Evolutionary conservation across 1,140 invertebrate species (phyloP).

Genomic region (Ctenoplectra terminalis): DNA sequence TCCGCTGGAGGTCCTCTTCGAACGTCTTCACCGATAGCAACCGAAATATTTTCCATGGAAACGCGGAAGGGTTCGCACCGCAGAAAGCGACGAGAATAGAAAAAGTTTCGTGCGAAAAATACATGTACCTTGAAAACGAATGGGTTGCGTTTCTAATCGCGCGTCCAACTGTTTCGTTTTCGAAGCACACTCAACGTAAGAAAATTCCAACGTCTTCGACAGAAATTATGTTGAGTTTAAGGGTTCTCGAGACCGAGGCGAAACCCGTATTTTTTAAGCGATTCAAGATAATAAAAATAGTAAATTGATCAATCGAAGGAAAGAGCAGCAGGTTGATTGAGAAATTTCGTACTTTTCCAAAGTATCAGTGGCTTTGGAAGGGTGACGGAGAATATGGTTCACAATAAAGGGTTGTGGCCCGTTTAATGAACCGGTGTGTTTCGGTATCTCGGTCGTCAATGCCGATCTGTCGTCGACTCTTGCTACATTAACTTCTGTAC

Average conservation of each 20-base stretch:
- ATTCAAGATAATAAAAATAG: neutral
- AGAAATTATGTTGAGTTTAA: neutral
- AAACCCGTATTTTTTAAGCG: neutral
- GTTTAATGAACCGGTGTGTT: constrained; percentile 76
- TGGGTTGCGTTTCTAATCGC: constrained; percentile 20
- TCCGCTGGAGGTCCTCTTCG: constrained; percentile 68
- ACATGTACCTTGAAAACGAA: neutral
- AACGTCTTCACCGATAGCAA: constrained; percentile 51
- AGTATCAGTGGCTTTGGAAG: constrained; percentile 35
- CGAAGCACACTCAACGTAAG: neutral
- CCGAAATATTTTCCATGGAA: constrained; percentile 74
- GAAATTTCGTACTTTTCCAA: constrained; percentile 44
- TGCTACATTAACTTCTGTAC: constrained; percentile 78
- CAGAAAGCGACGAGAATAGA: constrained; percentile 62
- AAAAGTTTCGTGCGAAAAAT: constrained; percentile 61
- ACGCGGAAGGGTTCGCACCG: constrained; percentile 65
- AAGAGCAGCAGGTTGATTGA: constrained; percentile 12
- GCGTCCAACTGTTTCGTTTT: neutral
- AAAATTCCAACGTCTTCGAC: neutral
- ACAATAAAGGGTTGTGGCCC: constrained; percentile 73
- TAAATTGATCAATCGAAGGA: constrained; percentile 32
- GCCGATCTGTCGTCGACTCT: constrained; percentile 75
- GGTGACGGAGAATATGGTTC: constrained; percentile 33
- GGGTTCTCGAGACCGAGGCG: neutral
- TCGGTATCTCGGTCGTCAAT: constrained; percentile 71